phyloP scores from a whole-genome alignment of 1,140 invertebrate genomes.

The Drosophila ananassae region DNA sequence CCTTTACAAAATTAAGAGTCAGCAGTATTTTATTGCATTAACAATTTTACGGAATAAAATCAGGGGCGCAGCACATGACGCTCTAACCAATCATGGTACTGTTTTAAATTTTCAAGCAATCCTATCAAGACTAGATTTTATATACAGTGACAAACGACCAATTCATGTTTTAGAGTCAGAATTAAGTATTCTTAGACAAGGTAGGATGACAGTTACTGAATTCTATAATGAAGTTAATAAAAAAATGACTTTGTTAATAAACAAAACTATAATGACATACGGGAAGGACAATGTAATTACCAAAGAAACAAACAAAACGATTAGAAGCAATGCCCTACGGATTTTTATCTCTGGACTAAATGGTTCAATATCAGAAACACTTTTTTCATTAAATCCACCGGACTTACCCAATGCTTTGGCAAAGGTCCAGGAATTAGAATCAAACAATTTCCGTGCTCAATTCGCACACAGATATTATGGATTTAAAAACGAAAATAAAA shows the following conservation, averaged over 20 bases:
- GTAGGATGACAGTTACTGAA: neutral
- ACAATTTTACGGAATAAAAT: constrained; percentile 7
- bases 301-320: constrained; percentile 10
- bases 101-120: constrained; percentile 12
- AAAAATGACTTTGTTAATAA: constrained; percentile 9
- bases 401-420: neutral
- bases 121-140: neutral
- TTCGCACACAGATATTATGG: neutral
- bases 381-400: neutral
- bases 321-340: constrained; percentile 3
- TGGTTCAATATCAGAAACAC: constrained; percentile 2
- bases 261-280: neutral
- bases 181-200: constrained; percentile 4
- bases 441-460: neutral
- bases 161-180: constrained; percentile 5
- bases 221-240: constrained; percentile 14
- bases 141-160: constrained; percentile 5
- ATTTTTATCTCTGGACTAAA: constrained; percentile 7
- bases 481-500: too few relatives aligned
- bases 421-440: neutral
- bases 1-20: neutral
- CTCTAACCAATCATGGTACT: neutral
- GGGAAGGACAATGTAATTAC: constrained; percentile 1
- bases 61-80: neutral
- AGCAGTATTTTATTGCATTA: constrained; percentile 7